Percentiles rank a stretch among this genome's conserved stretches.
phyloP scores from a whole-genome alignment of 2,797 vertebrate genomes.

The Perodicticus potto region DNA sequence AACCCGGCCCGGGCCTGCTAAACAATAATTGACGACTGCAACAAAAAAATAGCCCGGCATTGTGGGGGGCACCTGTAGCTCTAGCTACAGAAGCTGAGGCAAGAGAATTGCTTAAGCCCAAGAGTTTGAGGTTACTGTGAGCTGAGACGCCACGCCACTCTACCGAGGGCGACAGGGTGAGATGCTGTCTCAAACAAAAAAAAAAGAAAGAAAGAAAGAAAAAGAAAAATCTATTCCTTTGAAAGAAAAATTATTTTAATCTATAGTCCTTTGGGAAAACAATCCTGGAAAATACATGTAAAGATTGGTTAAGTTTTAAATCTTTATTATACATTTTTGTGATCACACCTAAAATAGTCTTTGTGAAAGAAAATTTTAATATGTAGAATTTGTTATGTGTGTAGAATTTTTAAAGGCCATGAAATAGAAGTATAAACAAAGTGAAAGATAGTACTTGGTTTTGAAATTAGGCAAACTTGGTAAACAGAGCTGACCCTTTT shows the following conservation, averaged over 20 bases:
- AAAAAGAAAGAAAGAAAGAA: too few species aligned
- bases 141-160: too few species aligned
- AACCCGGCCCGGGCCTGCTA: too few species aligned
- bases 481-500: background rate
- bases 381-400: background rate
- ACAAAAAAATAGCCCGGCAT: too few species aligned
- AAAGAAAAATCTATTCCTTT: background rate
- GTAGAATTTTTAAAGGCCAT: background rate
- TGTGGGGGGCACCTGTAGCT: too few species aligned
- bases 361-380: slow-evolving; percentile 34
- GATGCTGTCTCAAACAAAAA: too few species aligned
- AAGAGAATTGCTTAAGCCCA: too few species aligned
- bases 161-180: too few species aligned
- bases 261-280: background rate
- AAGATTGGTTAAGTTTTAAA: slow-evolving; percentile 25
- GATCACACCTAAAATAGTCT: background rate
- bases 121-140: too few species aligned
- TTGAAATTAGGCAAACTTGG: slow-evolving; percentile 1
- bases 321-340: background rate
- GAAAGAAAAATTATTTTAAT: slow-evolving; percentile 29
- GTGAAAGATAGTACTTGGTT: background rate
- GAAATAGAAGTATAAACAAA: background rate
- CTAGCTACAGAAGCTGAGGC: too few species aligned
- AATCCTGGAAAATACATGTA: slow-evolving; percentile 18
- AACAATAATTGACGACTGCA: too few species aligned